Evolutionary conservation across 1,140 invertebrate genomes (phyloP).

Genomic region (Papilio machaon): DNA sequence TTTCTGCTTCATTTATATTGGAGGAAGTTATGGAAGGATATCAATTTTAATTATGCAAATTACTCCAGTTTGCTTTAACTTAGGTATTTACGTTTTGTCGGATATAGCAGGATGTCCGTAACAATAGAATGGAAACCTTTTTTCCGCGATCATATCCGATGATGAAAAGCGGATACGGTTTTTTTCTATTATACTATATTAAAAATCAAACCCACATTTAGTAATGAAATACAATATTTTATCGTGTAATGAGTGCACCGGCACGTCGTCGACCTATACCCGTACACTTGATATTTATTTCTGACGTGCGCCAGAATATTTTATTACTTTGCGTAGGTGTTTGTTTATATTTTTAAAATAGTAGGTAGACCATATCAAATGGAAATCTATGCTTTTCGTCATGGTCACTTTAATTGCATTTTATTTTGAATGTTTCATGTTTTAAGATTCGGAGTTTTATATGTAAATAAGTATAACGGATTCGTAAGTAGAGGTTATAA

Average conservation of each 20-base stretch:
- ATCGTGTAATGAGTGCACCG: background rate
- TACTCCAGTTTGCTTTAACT: background rate
- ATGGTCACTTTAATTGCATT: background rate
- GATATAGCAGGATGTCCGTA: background rate
- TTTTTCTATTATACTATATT: background rate
- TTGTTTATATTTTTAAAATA: conserved; percentile 23
- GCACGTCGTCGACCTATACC: background rate
- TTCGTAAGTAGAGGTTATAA: background rate
- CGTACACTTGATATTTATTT: background rate
- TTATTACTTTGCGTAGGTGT: conserved; percentile 5
- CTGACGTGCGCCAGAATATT: conserved; percentile 7
- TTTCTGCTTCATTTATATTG: background rate
- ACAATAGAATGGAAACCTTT: background rate
- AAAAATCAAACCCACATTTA: background rate
- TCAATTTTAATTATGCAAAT: background rate
- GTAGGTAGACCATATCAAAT: conserved; percentile 12
- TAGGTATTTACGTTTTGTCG: background rate
- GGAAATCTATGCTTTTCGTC: conserved; percentile 3
- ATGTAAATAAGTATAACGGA: conserved; percentile 21
- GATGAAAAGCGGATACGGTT: background rate
- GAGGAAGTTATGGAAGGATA: background rate
- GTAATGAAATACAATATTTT: background rate
- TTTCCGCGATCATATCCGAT: background rate
- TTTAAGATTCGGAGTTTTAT: conserved; percentile 1
- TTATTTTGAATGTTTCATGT: background rate